Evolutionary conservation across 2,888 invertebrate species (phyloP).

Genomic region (Sussaba pulchella): DNA sequence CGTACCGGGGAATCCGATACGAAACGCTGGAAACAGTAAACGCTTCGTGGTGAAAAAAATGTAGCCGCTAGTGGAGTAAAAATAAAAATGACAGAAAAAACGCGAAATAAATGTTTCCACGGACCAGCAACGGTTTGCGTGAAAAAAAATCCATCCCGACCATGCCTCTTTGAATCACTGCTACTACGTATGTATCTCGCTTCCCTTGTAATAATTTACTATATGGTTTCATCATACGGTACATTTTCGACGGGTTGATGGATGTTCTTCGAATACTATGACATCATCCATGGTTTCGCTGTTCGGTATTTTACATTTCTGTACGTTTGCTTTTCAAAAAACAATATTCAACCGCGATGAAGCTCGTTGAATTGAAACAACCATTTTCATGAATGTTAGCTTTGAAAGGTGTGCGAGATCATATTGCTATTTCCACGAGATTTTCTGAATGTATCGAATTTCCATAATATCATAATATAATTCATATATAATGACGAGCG

Average conservation of each 20-base stretch:
- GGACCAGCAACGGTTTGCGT: conserved; percentile 74
- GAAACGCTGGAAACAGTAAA: conserved; percentile 57
- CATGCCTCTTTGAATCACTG: conserved; percentile 31
- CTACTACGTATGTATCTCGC: neutral
- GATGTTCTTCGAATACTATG: neutral
- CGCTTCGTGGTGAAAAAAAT: conserved; percentile 34
- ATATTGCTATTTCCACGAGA: neutral
- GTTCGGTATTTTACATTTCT: neutral
- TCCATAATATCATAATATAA: no score
- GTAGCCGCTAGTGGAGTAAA: conserved; percentile 45
- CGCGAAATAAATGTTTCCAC: conserved; percentile 56
- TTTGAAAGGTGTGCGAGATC: neutral
- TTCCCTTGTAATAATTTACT: neutral
- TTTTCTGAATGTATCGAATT: no score
- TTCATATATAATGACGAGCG: no score
- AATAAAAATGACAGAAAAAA: conserved; percentile 50
- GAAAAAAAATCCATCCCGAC: conserved; percentile 70
- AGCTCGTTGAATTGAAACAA: neutral
- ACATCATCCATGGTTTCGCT: neutral
- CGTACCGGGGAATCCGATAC: conserved; percentile 35
- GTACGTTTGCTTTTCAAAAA: no score
- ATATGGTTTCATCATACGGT: neutral
- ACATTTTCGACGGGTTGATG: neutral
- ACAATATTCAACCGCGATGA: neutral
- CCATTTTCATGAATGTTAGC: neutral